A percentile compares a stretch with the other conserved stretches of the same genome.
Conservation (phyloP, 2,888 invertebrate genomes). For the Phyllotreta cruciferae region DNA sequence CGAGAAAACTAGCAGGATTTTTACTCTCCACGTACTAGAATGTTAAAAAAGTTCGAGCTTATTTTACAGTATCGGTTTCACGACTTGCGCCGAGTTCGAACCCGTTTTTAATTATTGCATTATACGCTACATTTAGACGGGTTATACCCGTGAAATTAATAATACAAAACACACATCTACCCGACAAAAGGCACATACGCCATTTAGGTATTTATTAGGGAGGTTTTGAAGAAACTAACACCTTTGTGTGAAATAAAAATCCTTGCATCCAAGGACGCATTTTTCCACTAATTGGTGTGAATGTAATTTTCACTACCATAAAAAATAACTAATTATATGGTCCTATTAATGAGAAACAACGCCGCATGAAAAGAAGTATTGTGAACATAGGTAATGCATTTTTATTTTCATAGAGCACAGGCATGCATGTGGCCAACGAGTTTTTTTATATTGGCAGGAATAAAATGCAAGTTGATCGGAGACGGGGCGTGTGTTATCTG, state of each 20-base stretch:
- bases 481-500: constrained; percentile 55
- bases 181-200: constrained; percentile 35
- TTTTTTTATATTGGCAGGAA: constrained; percentile 42
- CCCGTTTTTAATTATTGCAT: constrained; percentile 35
- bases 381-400: too few relatives aligned
- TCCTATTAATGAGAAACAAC: too few relatives aligned
- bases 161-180: constrained; percentile 40
- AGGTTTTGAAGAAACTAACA: constrained; percentile 23
- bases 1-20: too few relatives aligned
- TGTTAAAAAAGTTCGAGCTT: too few relatives aligned
- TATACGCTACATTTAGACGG: constrained; percentile 39
- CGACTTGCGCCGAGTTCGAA: constrained; percentile 2
- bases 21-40: too few relatives aligned
- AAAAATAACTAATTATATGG: too few relatives aligned
- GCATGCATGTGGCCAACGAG: too few relatives aligned
- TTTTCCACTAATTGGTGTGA: background rate
- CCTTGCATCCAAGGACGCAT: constrained; percentile 10
- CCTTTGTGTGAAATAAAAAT: constrained; percentile 11
- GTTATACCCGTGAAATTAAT: constrained; percentile 42
- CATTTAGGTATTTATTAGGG: constrained; percentile 20
- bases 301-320: too few relatives aligned
- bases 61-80: too few relatives aligned
- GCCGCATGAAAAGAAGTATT: too few relatives aligned
- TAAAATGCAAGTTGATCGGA: constrained; percentile 50
- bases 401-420: too few relatives aligned